A percentile compares a stretch with the other conserved stretches of the same genome.
These are phyloP conservation scores for Masnerella sp. DNA, from an alignment of 2,888 invertebrate genomes.

Conservation along the genomic window DNA sequence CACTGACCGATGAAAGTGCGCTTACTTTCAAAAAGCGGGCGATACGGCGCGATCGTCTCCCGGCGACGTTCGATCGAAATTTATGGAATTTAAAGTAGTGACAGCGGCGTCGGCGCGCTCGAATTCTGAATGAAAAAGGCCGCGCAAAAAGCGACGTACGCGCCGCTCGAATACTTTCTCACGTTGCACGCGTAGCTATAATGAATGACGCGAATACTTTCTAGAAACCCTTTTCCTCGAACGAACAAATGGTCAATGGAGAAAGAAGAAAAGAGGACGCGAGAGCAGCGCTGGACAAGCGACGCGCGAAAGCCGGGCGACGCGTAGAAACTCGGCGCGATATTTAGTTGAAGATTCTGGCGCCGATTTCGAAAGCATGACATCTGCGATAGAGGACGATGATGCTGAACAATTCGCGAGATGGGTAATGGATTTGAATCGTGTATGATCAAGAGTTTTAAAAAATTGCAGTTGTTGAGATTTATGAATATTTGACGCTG, in stretches of 20 bases:
- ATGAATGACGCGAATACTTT: constrained; percentile 55
- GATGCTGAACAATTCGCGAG: too few species aligned
- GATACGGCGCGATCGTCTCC: constrained; percentile 22
- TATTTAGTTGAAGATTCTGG: background rate
- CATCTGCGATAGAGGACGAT: too few species aligned
- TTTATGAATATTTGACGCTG: too few species aligned
- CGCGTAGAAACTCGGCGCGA: constrained; percentile 36
- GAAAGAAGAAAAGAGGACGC: constrained; percentile 50
- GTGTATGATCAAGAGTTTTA: too few species aligned
- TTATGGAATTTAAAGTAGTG: constrained; percentile 38
- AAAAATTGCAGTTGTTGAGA: too few species aligned
- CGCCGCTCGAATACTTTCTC: constrained; percentile 46
- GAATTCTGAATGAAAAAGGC: constrained; percentile 31
- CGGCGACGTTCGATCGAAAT: constrained; percentile 35
- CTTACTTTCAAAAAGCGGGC: constrained; percentile 33
- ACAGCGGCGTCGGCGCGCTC: constrained; percentile 12
- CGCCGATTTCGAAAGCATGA: constrained; percentile 15
- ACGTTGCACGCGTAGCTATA: constrained; percentile 36
- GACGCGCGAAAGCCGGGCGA: constrained; percentile 43
- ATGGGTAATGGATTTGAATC: too few species aligned
- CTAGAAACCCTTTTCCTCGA: constrained; percentile 58
- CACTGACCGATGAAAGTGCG: background rate
- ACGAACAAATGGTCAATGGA: constrained; percentile 56
- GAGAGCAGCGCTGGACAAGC: constrained; percentile 25
- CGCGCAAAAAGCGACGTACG: constrained; percentile 22